These are phyloP conservation scores for Pseudococcus longispinus DNA, from an alignment of 2,888 invertebrate species.

Conservation along the genomic window DNA sequence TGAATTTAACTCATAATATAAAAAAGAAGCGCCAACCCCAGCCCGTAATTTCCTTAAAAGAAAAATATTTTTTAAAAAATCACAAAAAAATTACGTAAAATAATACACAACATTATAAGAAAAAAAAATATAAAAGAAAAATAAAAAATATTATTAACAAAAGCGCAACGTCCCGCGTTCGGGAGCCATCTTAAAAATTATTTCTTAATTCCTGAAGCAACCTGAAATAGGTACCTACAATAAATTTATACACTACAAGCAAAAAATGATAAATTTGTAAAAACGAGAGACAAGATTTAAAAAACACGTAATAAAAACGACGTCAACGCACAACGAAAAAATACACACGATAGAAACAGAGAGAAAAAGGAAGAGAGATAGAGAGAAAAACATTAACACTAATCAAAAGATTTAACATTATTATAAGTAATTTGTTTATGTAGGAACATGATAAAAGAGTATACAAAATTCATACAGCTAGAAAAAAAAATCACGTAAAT, in stretches of 20 bases:
- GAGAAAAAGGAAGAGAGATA: slow-evolving; percentile 21
- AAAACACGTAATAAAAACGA: neutral
- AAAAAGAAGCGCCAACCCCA: slow-evolving; percentile 31
- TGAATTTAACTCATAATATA: slow-evolving; percentile 34
- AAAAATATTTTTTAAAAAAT: neutral
- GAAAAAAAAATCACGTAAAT: slow-evolving; percentile 47
- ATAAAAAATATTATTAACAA: slow-evolving; percentile 17
- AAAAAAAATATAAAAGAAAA: neutral
- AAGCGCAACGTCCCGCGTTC: neutral
- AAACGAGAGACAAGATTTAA: neutral
- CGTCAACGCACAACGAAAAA: neutral
- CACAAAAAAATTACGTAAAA: slow-evolving; percentile 39
- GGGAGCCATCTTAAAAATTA: slow-evolving; percentile 9
- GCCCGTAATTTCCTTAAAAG: slow-evolving; percentile 17
- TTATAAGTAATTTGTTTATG: slow-evolving; percentile 52
- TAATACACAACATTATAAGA: slow-evolving; percentile 5
- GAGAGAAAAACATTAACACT: slow-evolving; percentile 51
- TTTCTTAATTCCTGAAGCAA: slow-evolving; percentile 38
- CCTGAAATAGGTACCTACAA: slow-evolving; percentile 29
- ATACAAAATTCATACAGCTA: slow-evolving; percentile 42
- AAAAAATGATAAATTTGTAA: neutral
- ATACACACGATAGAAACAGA: slow-evolving; percentile 18
- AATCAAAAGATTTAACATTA: slow-evolving; percentile 33
- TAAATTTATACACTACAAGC: neutral
- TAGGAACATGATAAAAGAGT: slow-evolving; percentile 54